Evolutionary conservation across 2,113 vertebrate genomes (phyloP), one percentile per base, ranked within the genome.

Genomic region (Phaetusa simplex): DNA sequence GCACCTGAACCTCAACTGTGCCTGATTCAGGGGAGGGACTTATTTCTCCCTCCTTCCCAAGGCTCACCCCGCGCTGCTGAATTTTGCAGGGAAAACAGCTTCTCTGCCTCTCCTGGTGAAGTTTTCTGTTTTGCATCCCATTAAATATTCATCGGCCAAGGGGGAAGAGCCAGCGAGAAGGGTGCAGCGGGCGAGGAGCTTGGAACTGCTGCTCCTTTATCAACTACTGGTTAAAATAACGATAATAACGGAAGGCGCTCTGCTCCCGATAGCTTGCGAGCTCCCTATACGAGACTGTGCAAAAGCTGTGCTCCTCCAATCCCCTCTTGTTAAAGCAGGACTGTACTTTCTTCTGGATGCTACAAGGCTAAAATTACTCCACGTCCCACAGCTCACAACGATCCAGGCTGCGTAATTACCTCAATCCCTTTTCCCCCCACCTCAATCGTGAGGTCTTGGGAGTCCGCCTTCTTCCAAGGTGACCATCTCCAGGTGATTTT

Each of bases 341-440:
- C 8, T 20, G 19, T 17, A 62, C 26, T 90, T n/a, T 40, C 53
- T 61, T 26, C 34, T 52, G 64, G 22, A 13, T 73, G 36, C 26
- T 52, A 6, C 26, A n/a, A 50, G 59, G 69, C 53, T 50, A 9
- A 66, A 81, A 49, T 3, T 62, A 12, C 45, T 43, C 50, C 0
- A 0, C 0, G 20, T 36, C 70, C 49, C 67, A 38, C 40, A 7
- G 50, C 49, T 55, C 4, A 0, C 3, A 1, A 23, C 1, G 30
- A 12, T 36, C 27, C 4, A 52, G 30, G 62, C 86, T 49, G 20
- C 1, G 1, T 27, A 12, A 59, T 43, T 42, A 38, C 86, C 88
- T 66, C 19, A 0, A 9, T 53, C 49, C 26, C 18, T 40, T 27
- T 14, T 19, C 38, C 24, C 79, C 79, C 73, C 81, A 45, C 24